These are phyloP conservation scores for Drosophila dives DNA, from an alignment of 2,888 invertebrate species.

Conservation along the genomic window DNA sequence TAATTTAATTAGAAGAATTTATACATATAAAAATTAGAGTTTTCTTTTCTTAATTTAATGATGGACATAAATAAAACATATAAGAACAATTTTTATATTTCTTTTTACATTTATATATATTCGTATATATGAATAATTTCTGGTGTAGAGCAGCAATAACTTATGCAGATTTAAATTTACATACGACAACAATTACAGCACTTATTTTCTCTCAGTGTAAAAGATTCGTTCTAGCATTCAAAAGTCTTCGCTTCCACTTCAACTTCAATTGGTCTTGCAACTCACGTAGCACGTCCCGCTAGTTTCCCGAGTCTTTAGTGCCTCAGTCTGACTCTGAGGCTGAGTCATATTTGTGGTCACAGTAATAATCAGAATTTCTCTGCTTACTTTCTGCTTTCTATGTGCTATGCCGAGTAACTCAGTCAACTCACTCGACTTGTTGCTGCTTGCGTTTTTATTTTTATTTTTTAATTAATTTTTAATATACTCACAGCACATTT, in stretches of 20 bases:
- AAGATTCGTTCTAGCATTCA: conserved; percentile 43
- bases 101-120: background rate
- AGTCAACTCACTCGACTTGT: conserved; percentile 10
- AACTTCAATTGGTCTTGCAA: conserved; percentile 33
- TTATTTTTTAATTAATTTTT: conserved; percentile 68
- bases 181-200: background rate
- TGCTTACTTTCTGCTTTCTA: conserved; percentile 56
- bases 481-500: conserved; percentile 45
- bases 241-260: conserved; percentile 1
- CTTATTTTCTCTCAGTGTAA: background rate
- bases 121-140: background rate
- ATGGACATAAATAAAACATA: background rate
- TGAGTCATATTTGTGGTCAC: conserved; percentile 48
- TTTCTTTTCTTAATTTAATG: too few species aligned
- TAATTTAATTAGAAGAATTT: too few species aligned
- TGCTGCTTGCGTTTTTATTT: conserved; percentile 13
- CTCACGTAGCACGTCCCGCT: conserved; percentile 57
- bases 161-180: too few species aligned
- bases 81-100: background rate
- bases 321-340: conserved; percentile 2
- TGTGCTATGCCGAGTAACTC: conserved; percentile 1
- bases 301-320: conserved; percentile 2
- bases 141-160: too few species aligned
- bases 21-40: too few species aligned
- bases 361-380: conserved; percentile 66